Evolutionary conservation across 2,113 vertebrate species (phyloP).

Genomic region (Mastomys coucha): DNA sequence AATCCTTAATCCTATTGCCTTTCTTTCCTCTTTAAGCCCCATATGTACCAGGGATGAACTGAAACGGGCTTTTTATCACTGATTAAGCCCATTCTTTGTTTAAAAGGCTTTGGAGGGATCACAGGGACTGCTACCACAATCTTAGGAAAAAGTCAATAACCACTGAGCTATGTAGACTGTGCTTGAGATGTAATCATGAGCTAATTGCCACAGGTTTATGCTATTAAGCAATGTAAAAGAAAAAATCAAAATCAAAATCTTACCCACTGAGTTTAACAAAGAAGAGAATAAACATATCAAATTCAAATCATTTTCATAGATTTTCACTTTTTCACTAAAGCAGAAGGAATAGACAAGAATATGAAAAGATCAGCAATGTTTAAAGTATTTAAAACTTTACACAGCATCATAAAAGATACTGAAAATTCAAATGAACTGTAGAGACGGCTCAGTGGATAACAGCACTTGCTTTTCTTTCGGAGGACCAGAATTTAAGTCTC

Average conservation of each 20-base stretch:
- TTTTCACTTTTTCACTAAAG: conserved; percentile 6
- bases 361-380: neutral
- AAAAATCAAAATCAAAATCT: neutral
- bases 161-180: neutral
- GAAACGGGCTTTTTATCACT: conserved; percentile 28
- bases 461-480: neutral
- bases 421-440: neutral
- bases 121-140: neutral
- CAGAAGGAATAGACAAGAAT: conserved; percentile 6
- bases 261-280: neutral
- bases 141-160: neutral
- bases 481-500: neutral
- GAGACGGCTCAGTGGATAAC: neutral
- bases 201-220: neutral
- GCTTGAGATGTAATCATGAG: neutral
- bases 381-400: neutral
- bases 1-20: neutral
- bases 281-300: neutral
- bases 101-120: neutral
- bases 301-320: neutral
- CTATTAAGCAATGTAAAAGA: conserved; percentile 11
- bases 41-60: neutral
- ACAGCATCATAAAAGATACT: neutral
- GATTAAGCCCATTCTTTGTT: neutral
- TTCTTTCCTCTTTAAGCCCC: neutral